Conservation (phyloP, 2,113 vertebrate genomes). For the Austrofundulus limnaeus region DNA sequence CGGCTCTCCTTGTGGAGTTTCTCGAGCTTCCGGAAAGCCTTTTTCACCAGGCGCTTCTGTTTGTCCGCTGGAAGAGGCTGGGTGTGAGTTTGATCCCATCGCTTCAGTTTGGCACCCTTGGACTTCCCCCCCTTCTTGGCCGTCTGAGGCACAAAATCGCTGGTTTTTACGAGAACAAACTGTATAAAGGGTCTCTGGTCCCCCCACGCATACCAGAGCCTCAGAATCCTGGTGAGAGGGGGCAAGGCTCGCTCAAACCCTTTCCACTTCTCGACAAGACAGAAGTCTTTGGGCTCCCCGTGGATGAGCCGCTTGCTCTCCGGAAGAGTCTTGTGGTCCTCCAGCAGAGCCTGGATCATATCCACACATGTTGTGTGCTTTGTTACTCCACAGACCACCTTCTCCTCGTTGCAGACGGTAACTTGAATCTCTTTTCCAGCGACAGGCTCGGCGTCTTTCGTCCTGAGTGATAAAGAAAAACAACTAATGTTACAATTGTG, state of each 20-base stretch:
- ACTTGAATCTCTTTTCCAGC: slow-evolving; percentile 90
- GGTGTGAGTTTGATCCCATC: slow-evolving; percentile 79
- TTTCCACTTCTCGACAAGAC: slow-evolving; percentile 92
- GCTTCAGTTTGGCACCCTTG: slow-evolving; percentile 78
- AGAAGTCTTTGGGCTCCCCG: slow-evolving; percentile 89
- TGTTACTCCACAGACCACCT: slow-evolving; percentile 91
- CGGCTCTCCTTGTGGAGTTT: slow-evolving; percentile 85
- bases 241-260: slow-evolving; percentile 90
- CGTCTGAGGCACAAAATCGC: slow-evolving; percentile 84
- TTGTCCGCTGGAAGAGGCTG: slow-evolving; percentile 86
- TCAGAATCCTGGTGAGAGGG: slow-evolving; percentile 89
- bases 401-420: slow-evolving; percentile 92
- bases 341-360: slow-evolving; percentile 90
- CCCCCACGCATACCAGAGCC: slow-evolving; percentile 94
- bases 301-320: slow-evolving; percentile 84
- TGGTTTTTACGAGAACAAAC: slow-evolving; percentile 87
- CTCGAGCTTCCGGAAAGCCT: slow-evolving; percentile 92
- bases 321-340: slow-evolving; percentile 85
- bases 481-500: not conserved
- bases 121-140: slow-evolving; percentile 81
- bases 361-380: slow-evolving; percentile 92
- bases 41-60: slow-evolving; percentile 92
- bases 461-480: slow-evolving; percentile 71
- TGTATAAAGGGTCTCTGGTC: slow-evolving; percentile 88
- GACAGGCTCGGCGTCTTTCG: slow-evolving; percentile 81